Percentiles rank a stretch among this genome's conserved stretches.
Conservation (phyloP, 2,888 invertebrate species). For the Ophonus ardosiacus region DNA sequence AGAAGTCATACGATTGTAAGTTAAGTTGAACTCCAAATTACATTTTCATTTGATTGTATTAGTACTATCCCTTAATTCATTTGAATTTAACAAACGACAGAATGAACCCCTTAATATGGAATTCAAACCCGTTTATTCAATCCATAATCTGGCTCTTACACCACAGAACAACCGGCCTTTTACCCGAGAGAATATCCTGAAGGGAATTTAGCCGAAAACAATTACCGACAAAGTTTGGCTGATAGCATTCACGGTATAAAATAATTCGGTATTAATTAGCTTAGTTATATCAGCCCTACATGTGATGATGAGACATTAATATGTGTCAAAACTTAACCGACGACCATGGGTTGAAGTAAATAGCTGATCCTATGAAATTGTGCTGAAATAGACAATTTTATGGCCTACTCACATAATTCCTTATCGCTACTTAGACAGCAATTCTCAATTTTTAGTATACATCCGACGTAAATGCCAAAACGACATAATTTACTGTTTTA, state of each 20-base stretch:
- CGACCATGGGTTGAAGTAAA: neutral
- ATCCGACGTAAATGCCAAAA: too few relatives aligned
- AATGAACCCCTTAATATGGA: neutral
- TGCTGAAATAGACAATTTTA: slow-evolving; percentile 6
- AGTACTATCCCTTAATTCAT: neutral
- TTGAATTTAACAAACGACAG: neutral
- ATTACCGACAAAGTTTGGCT: slow-evolving; percentile 20
- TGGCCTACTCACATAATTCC: neutral
- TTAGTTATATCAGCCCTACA: neutral
- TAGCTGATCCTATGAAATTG: neutral
- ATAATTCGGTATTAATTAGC: slow-evolving; percentile 29
- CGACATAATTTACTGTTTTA: too few relatives aligned
- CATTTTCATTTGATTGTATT: neutral
- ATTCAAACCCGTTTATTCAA: neutral
- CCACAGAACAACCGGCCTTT: neutral
- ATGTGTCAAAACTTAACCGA: slow-evolving; percentile 12
- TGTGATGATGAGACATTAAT: neutral
- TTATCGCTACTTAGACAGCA: neutral
- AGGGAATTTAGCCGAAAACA: slow-evolving; percentile 4
- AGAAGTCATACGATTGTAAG: neutral
- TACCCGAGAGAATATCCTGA: neutral
- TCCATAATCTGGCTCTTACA: neutral
- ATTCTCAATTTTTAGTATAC: neutral
- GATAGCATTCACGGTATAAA: slow-evolving; percentile 19
- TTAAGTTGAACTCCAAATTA: neutral